phyloP scores from a whole-genome alignment of 1,140 invertebrate species.

The Cydia strobilella region DNA sequence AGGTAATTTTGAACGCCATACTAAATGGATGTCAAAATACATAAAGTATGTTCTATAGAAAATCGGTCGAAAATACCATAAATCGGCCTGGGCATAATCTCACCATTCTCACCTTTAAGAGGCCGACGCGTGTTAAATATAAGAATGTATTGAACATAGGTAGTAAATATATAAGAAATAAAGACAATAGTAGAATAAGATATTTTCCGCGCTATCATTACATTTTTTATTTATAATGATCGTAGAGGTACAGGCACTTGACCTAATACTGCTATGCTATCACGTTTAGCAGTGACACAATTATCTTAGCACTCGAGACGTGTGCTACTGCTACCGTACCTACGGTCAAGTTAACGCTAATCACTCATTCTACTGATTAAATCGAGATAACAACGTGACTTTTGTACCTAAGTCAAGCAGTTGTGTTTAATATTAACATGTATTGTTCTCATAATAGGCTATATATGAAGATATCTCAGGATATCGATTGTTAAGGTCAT shows the following conservation, averaged over 20 bases:
- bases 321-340: neutral
- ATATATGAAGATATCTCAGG: neutral
- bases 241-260: conserved; percentile 22
- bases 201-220: conserved; percentile 14
- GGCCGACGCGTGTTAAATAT: neutral
- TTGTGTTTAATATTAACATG: conserved; percentile 7
- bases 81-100: neutral
- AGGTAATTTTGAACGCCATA: too few species aligned
- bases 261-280: conserved; percentile 26
- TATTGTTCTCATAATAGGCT: neutral
- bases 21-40: too few species aligned
- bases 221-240: conserved; percentile 20
- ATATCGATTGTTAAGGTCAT: neutral
- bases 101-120: neutral
- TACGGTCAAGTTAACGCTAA: conserved; percentile 14
- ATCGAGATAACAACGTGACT: conserved; percentile 18
- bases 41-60: too few species aligned
- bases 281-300: conserved; percentile 30
- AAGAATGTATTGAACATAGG: neutral
- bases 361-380: conserved; percentile 20
- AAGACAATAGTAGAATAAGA: conserved; percentile 9
- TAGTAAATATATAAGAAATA: neutral
- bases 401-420: conserved; percentile 3
- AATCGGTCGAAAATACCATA: neutral
- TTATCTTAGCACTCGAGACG: conserved; percentile 20